Base-by-base conservation (phyloP, 2,797 vertebrate genomes). In the Pseudochirops corinnae region DNA sequence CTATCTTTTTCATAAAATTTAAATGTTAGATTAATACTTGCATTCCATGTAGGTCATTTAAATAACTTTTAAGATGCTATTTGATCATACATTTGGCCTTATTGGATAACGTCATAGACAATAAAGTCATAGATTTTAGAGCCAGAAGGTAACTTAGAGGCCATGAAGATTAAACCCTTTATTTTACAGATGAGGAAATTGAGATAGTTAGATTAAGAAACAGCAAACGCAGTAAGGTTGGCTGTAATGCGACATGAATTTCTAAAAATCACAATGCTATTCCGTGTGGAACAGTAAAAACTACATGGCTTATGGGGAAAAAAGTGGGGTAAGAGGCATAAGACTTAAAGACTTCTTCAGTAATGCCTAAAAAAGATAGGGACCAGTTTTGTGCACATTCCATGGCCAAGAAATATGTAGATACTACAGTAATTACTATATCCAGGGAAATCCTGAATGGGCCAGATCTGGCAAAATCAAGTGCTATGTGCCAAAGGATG, bases 1-100 rank as follows among this genome's bases (percentile, higher is more conserved):
- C 82, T 96, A 94, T 50, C n/a, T 97, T 96, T 96, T 95, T 56
- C 33, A 24, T 96, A 94, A 94, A 95, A 95, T 97, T 94, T 97
- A 94, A 93, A 93, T 95, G 90, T 94, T 96, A 93, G 56, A 33
- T n/a, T 33, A 74, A 6, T 92, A 74, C 87, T 94, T 93, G 56
- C 50, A 55, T 97, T 67, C 11, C 53, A 91, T 91, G 95, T 62
- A 14, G 55, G 5, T 92, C 56, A 93, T 93, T 91, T 95, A 74
- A 93, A 95, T 39, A 93, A 56, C 91, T 33, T 62, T 96, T 95
- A 28, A 96, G 90, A 93, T 33, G 60, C 46, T 93, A 0, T 18
- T 39, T 97, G 95, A 94, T 55, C 29, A 91, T 31, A 53, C 1
- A 60, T 67, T 96, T 60, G 33, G 10, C 0, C 18, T 92, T 90